Conservation (phyloP, 2,888 invertebrate genomes). For the Idaea biselata region DNA sequence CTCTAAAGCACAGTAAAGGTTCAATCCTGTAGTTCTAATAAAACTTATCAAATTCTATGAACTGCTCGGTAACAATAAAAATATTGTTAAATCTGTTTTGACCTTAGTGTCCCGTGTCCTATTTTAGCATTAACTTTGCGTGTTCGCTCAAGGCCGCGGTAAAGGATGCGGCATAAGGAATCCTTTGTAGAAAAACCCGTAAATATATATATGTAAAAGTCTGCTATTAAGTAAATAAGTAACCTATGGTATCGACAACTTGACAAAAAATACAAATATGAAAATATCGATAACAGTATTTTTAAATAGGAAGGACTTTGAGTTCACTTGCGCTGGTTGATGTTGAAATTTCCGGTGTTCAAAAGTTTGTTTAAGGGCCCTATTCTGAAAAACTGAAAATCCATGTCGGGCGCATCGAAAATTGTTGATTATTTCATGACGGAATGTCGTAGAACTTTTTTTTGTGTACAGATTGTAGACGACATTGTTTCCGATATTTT, state of each 20-base stretch:
- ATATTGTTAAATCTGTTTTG: slow-evolving; percentile 28
- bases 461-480: too few relatives aligned
- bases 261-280: not conserved
- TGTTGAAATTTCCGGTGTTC: not conserved
- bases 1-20: not conserved
- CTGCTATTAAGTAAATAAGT: not conserved
- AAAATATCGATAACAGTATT: not conserved
- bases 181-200: slow-evolving; percentile 20
- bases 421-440: too few relatives aligned
- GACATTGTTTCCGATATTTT: too few relatives aligned
- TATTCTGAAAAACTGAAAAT: too few relatives aligned
- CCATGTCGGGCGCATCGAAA: too few relatives aligned
- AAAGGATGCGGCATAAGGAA: slow-evolving; percentile 21
- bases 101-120: slow-evolving; percentile 48
- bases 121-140: slow-evolving; percentile 31
- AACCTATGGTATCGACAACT: not conserved
- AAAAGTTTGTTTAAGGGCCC: not conserved
- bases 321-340: not conserved
- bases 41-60: slow-evolving; percentile 25
- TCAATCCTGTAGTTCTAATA: too few relatives aligned
- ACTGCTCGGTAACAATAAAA: slow-evolving; percentile 25
- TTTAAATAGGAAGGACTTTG: not conserved
- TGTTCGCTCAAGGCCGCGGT: slow-evolving; percentile 30
- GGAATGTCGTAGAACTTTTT: too few relatives aligned
- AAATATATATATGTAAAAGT: slow-evolving; percentile 33